phyloP scores from a whole-genome alignment of 1,140 invertebrate species.

The Homarus americanus region DNA sequence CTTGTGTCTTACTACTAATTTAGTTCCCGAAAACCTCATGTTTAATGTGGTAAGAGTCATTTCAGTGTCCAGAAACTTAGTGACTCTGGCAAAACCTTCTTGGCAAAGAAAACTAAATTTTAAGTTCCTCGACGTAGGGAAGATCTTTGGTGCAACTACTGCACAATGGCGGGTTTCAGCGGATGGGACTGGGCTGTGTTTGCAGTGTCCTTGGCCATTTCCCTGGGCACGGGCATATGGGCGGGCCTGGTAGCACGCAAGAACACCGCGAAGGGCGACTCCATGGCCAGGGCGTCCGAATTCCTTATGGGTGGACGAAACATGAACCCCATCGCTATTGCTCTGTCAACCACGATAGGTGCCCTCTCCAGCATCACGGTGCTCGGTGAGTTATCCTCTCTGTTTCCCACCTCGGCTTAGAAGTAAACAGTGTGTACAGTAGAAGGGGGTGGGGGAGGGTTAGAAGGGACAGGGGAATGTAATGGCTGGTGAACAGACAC shows the following conservation, averaged over 20 bases:
- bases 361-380: constrained; percentile 1
- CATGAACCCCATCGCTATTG: constrained; percentile 36
- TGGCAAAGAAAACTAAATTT: not conserved
- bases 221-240: constrained; percentile 2
- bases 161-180: constrained; percentile 15
- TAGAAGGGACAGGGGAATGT: not conserved
- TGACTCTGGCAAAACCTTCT: too few relatives aligned
- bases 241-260: not conserved
- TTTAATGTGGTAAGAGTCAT: too few relatives aligned
- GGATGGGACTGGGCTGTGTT: constrained; percentile 24
- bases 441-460: not conserved
- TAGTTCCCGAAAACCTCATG: too few relatives aligned
- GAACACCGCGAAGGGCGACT: constrained; percentile 3
- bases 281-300: not conserved
- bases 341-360: constrained; percentile 26
- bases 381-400: constrained; percentile 25
- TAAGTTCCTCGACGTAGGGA: too few relatives aligned
- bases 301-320: constrained; percentile 43
- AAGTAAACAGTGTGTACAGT: too few relatives aligned
- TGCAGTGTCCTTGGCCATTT: not conserved
- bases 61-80: too few relatives aligned
- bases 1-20: too few relatives aligned
- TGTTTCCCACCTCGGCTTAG: too few relatives aligned
- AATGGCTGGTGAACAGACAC: too few relatives aligned
- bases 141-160: too few relatives aligned